Conservation (phyloP, 92 coral and sea anemone genomes). For the Zoanthus gigantus region DNA sequence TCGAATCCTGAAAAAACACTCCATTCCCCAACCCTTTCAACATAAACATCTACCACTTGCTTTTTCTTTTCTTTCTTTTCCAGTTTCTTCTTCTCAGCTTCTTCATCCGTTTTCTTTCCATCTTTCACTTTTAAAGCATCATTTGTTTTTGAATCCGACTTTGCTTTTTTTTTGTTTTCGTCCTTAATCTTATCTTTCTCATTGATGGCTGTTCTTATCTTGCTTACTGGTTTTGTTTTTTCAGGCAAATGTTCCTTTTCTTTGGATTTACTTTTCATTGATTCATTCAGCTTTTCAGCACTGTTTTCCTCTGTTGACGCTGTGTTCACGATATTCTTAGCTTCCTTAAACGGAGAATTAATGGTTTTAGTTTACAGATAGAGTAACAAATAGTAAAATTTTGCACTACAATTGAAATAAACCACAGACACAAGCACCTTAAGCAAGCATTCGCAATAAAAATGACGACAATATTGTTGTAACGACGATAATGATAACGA, state of each 20-base stretch:
- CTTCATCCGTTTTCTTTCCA: slow-evolving; percentile 77
- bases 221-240: slow-evolving; percentile 14
- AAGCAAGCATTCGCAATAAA: too few species aligned
- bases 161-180: slow-evolving; percentile 29
- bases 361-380: neutral
- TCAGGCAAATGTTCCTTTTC: slow-evolving; percentile 59
- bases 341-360: neutral
- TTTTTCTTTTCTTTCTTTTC: slow-evolving; percentile 87
- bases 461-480: too few species aligned
- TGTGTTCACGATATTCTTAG: slow-evolving; percentile 37
- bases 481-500: neutral
- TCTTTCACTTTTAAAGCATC: slow-evolving; percentile 54
- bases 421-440: too few species aligned
- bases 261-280: slow-evolving; percentile 26
- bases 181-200: slow-evolving; percentile 27
- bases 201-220: slow-evolving; percentile 40
- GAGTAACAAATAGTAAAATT: too few species aligned
- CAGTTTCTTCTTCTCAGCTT: slow-evolving; percentile 78
- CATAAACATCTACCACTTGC: slow-evolving; percentile 49
- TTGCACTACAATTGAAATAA: too few species aligned
- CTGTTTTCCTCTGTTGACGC: slow-evolving; percentile 33
- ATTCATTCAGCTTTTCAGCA: slow-evolving; percentile 43
- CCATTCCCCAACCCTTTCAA: too few species aligned
- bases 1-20: too few species aligned
- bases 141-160: neutral